These are phyloP conservation scores for Scaptomyza parva DNA, from an alignment of 2,888 invertebrate species.

Conservation along the genomic window DNA sequence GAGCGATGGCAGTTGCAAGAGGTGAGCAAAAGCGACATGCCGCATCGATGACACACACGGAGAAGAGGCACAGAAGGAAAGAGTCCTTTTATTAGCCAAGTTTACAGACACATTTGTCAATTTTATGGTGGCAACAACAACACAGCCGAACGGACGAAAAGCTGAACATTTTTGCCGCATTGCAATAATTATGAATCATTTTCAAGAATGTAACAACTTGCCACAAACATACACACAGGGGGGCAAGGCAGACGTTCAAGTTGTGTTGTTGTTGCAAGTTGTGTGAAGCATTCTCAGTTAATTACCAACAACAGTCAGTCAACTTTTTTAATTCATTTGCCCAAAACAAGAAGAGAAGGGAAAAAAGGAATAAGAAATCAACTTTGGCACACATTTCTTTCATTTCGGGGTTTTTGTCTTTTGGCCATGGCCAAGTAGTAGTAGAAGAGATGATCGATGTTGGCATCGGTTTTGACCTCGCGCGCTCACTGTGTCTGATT, in stretches of 20 bases:
- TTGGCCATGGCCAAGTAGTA: slow-evolving; percentile 10
- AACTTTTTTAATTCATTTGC: slow-evolving; percentile 78
- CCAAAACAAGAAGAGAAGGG: too few relatives aligned
- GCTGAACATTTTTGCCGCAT: slow-evolving; percentile 74
- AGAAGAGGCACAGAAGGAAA: slow-evolving; percentile 1
- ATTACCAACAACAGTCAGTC: slow-evolving; percentile 60
- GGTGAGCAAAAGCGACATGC: slow-evolving; percentile 9
- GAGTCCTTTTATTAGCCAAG: slow-evolving; percentile 75
- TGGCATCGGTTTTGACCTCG: slow-evolving; percentile 71
- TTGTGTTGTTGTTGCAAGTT: not conserved
- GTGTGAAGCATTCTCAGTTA: slow-evolving; percentile 56
- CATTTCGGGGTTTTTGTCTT: not conserved
- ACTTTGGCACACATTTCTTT: slow-evolving; percentile 56
- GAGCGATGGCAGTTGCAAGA: slow-evolving; percentile 30
- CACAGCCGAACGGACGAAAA: slow-evolving; percentile 34
- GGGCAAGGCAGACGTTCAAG: not conserved
- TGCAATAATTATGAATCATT: slow-evolving; percentile 80
- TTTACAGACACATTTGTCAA: slow-evolving; percentile 83
- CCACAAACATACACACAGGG: not conserved
- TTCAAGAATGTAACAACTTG: slow-evolving; percentile 25
- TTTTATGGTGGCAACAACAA: slow-evolving; percentile 72
- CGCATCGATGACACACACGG: slow-evolving; percentile 28
- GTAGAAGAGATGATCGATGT: slow-evolving; percentile 74
- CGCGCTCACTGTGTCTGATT: slow-evolving; percentile 71
- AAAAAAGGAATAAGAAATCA: not conserved